Conservation (phyloP, 2,113 vertebrate genomes). For the Brachyistius frenatus region DNA sequence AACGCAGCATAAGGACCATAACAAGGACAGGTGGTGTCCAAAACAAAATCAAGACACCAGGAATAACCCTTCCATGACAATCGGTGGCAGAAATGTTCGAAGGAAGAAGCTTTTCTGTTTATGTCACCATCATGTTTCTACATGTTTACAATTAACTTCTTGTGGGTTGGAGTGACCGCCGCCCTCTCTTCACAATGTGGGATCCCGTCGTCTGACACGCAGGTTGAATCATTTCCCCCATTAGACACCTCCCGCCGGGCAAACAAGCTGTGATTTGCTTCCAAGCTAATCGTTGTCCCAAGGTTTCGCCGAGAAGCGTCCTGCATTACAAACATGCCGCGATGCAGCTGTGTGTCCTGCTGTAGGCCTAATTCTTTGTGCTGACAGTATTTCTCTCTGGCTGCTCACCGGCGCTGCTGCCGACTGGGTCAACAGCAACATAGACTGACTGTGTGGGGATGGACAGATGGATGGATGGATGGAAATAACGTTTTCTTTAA, state of each 20-base stretch:
- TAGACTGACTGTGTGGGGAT: slow-evolving; percentile 22
- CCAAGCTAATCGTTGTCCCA: slow-evolving; percentile 58
- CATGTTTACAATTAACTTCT: slow-evolving; percentile 16
- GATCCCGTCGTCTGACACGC: slow-evolving; percentile 15
- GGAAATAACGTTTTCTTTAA: slow-evolving; percentile 29
- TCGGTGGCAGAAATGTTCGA: accelerated
- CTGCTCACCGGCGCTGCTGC: slow-evolving; percentile 36
- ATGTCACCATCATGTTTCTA: slow-evolving; percentile 10
- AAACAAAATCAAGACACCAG: neutral
- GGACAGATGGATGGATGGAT: slow-evolving; percentile 14
- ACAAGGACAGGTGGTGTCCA: slow-evolving; percentile 20
- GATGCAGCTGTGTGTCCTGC: slow-evolving; percentile 55
- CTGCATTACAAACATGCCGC: slow-evolving; percentile 55
- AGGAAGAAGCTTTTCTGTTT: neutral
- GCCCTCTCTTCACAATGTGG: slow-evolving; percentile 11
- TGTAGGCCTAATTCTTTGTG: slow-evolving; percentile 59
- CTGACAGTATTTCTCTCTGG: slow-evolving; percentile 38
- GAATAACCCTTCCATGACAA: neutral
- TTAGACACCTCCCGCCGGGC: slow-evolving; percentile 49
- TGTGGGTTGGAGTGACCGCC: neutral
- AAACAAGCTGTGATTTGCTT: slow-evolving; percentile 66
- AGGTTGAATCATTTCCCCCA: slow-evolving; percentile 54
- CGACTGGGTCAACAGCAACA: slow-evolving; percentile 37
- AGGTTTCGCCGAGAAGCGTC: slow-evolving; percentile 59
- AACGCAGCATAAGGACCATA: neutral